phyloP scores from a whole-genome alignment of 2,888 invertebrate species.

The Pachymerium ferrugineum region DNA sequence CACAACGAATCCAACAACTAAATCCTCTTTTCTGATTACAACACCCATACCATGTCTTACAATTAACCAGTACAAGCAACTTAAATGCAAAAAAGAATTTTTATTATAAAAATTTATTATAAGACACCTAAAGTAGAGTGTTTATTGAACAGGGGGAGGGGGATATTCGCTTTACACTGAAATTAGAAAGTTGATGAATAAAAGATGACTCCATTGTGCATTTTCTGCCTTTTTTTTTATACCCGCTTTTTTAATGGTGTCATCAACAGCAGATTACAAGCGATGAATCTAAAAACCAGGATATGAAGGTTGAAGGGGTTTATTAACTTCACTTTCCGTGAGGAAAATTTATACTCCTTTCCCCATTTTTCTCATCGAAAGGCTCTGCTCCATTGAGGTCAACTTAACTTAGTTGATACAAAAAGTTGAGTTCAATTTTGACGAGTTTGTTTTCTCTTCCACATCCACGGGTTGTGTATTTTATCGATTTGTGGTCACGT shows the following conservation, averaged over 20 bases:
- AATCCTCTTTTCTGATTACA: too few relatives aligned
- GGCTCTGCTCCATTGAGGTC: not conserved
- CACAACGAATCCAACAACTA: too few relatives aligned
- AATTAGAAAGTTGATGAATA: not conserved
- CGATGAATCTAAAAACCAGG: not conserved
- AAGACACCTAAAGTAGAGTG: too few relatives aligned
- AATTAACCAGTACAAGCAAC: too few relatives aligned
- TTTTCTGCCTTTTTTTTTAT: not conserved
- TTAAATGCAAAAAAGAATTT: too few relatives aligned
- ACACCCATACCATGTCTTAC: too few relatives aligned
- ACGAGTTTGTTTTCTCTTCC: not conserved
- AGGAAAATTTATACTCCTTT: not conserved
- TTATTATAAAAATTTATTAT: too few relatives aligned
- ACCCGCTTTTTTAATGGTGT: not conserved
- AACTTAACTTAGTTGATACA: not conserved
- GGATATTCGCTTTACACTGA: too few relatives aligned
- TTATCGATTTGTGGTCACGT: not conserved
- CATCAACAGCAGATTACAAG: not conserved
- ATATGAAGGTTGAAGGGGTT: not conserved
- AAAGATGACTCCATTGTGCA: not conserved
- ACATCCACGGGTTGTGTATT: not conserved
- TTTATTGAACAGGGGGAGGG: too few relatives aligned
- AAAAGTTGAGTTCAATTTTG: not conserved
- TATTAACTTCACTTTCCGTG: not conserved
- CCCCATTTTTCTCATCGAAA: not conserved